These are phyloP conservation scores for Aporophyla nigra DNA, from an alignment of 2,888 invertebrate species.

Conservation along the genomic window DNA sequence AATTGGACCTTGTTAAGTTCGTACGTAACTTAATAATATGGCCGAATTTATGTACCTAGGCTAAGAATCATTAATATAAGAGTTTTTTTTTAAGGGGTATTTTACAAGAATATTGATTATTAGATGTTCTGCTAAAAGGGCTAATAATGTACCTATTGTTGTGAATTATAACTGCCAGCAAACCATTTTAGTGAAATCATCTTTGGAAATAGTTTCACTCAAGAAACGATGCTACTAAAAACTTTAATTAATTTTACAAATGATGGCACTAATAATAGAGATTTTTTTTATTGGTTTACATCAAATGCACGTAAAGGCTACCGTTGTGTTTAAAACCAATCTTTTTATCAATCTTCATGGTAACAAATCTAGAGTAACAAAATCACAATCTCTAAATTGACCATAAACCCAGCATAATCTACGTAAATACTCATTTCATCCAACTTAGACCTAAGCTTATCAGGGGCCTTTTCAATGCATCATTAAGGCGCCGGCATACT, in stretches of 20 bases:
- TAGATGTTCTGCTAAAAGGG: not conserved
- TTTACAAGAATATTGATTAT: not conserved
- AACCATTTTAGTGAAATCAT: not conserved
- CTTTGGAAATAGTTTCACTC: not conserved
- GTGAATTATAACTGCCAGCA: not conserved
- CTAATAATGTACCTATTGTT: not conserved
- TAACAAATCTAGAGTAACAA: constrained; percentile 13
- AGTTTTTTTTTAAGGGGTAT: not conserved
- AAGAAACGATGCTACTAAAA: not conserved
- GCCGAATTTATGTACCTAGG: not conserved
- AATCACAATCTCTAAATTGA: not conserved
- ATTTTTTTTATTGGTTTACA: too few species aligned
- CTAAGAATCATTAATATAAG: not conserved
- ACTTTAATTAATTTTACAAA: not conserved
- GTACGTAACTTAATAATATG: not conserved
- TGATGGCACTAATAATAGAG: too few species aligned
- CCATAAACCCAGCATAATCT: constrained; percentile 2
- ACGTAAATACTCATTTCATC: not conserved
- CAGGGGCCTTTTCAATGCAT: constrained; percentile 40
- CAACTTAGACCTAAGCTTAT: constrained; percentile 46
- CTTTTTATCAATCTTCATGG: not conserved
- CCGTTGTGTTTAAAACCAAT: too few species aligned
- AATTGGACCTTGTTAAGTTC: not conserved
- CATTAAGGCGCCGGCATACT: constrained; percentile 41
- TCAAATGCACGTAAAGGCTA: too few species aligned